phyloP scores from a whole-genome alignment of 1,140 invertebrate species.

The Solenopsis fugax region DNA sequence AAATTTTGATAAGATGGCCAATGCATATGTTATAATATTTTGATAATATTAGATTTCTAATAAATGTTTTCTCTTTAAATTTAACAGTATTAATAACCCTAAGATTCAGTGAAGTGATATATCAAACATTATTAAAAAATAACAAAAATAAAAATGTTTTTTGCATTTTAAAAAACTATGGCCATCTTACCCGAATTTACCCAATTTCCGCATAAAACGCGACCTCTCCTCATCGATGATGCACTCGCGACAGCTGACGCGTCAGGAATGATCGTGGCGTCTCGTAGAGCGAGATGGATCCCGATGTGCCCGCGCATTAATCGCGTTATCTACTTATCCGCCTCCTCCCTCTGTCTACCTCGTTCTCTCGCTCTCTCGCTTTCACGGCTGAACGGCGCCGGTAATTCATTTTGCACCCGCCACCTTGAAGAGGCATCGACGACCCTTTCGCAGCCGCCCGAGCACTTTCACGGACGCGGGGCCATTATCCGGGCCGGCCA shows the following conservation, averaged over 20 bases:
- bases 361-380: conserved; percentile 23
- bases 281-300: conserved; percentile 18
- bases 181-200: too few species aligned
- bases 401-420: conserved; percentile 73
- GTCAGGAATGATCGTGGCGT: conserved; percentile 17
- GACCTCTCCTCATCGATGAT: background rate
- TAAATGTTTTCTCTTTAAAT: too few species aligned
- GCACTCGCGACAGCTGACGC: conserved; percentile 8
- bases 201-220: too few species aligned
- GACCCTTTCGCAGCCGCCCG: conserved; percentile 64
- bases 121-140: too few species aligned
- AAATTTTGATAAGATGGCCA: too few species aligned
- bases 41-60: too few species aligned
- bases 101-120: too few species aligned
- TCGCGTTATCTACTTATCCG: conserved; percentile 75
- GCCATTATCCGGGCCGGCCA: conserved; percentile 65
- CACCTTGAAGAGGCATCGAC: conserved; percentile 63
- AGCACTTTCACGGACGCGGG: conserved; percentile 48
- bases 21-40: too few species aligned
- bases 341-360: conserved; percentile 23
- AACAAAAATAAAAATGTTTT: too few species aligned
- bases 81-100: too few species aligned
- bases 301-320: conserved; percentile 67
- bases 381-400: conserved; percentile 71
- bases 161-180: too few species aligned